Base-by-base conservation (phyloP, 2,113 vertebrate genomes). In the Ranitomeya imitator region DNA sequence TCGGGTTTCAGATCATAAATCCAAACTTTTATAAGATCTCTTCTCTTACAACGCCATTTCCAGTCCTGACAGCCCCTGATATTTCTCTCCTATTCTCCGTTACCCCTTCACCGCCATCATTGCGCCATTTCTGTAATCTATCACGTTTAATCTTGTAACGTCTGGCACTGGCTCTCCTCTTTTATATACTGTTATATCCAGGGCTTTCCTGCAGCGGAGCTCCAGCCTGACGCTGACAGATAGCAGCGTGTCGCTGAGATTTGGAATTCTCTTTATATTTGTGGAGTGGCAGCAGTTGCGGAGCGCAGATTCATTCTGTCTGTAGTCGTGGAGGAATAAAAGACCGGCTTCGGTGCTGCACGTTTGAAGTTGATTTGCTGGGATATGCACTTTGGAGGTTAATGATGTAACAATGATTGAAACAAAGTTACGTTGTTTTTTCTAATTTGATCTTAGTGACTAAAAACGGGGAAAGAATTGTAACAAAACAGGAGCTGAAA, bases 231-330 rank as follows among this genome's bases (percentile, higher is more conserved):
- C 26, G 85, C 8, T 61, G 73, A 63, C 85, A 77, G 31, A 52
- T 23, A 86, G n/a, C 85, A 51, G 73, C 55, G 31, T 77, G 85
- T 77, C 73, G 37, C 73, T 52, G 71, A 45, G 21, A 86, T 86
- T 52, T 52, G 71, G 6, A n/a, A 86, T 86, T 86, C 73, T 77
- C 73, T 86, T 86, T 86, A 61, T 63, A 77, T 26, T 78, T 60
- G 54, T 45, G 12, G 60, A 84, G 81, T 55, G 63, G 82, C 63
- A 54, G 51, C 65, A 51, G 21, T 54, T 52, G 82, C 55, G 51
- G 60, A 84, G 63, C 52, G 16, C 45, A 9, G 61, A 67, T 52
- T 84, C 63, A 84, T 65, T 71, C 82, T 26, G 63, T 86, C 73
- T 79, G 76, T 63, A 86, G 57, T 65, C 7, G 11, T 55, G 21